A percentile compares a stretch with the other conserved stretches of the same genome.
Evolutionary conservation across 2,888 invertebrate genomes (phyloP).

Genomic region (Perithous albicinctus): DNA sequence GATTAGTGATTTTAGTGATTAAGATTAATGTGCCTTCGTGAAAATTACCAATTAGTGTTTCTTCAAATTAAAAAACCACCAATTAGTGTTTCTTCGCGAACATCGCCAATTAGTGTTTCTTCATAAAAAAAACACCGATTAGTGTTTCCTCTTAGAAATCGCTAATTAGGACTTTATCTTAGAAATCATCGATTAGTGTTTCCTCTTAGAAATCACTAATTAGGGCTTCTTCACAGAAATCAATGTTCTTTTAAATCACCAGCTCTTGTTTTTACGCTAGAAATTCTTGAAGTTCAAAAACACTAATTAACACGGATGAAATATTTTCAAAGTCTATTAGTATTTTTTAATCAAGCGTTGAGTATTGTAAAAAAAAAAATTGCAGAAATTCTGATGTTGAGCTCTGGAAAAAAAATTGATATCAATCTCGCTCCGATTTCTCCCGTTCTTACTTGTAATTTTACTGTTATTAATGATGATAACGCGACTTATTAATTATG

Average conservation of each 20-base stretch:
- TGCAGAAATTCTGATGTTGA: neutral
- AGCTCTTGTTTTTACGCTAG: neutral
- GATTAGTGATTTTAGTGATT: neutral
- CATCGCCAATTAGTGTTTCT: neutral
- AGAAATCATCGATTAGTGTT: neutral
- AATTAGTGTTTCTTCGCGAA: neutral
- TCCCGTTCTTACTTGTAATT: slow-evolving; percentile 73
- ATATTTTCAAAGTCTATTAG: neutral
- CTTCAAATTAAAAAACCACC: neutral
- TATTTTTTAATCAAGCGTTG: neutral
- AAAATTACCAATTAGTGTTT: neutral
- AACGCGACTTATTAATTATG: slow-evolving; percentile 73
- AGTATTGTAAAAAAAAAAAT: neutral
- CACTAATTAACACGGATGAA: neutral
- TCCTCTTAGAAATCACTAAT: neutral
- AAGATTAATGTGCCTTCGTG: too few species aligned
- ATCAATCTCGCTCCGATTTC: slow-evolving; percentile 9
- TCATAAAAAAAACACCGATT: neutral
- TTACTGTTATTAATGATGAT: slow-evolving; percentile 70
- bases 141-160: neutral
- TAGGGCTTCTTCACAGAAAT: neutral
- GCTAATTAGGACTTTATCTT: neutral
- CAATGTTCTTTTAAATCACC: too few species aligned
- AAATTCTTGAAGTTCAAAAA: neutral
- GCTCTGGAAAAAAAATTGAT: neutral